Base-by-base conservation (phyloP, 2,797 vertebrate species). In the Rachycentron canadum region DNA sequence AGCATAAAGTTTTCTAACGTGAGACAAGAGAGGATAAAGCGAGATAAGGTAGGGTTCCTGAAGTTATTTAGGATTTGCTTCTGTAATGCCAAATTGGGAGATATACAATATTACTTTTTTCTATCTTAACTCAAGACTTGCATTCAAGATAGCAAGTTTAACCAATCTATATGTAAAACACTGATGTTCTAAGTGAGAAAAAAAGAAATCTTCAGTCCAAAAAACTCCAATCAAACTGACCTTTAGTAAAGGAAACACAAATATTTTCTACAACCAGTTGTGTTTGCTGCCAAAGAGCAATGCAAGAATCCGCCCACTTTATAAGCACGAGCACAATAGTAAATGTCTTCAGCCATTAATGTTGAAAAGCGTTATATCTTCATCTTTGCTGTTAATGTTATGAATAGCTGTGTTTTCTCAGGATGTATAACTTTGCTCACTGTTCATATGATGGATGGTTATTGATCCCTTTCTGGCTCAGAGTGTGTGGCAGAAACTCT, bases 391-490 rank as follows among this genome's bases (percentile, higher is more conserved):
- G 26, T 63, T 56, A 10, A 71, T 63, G 49, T 61, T 55, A 77
- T 25, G 58, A 71, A 71, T 73, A 36, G 68, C 60, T 47, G 34
- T 69, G 56, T 79, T 78, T 78, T 62, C 53, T 69, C 50, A n/a
- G 30, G 36, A 66, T 66, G 56, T 38, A 36, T 41, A 59, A 21
- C 57, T 83, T 80, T 78, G 78, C 57, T 50, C 34, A n/a, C 49
- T 14, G 65, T 52, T 73, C 25, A 12, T 61, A 36, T 50, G 87
- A 89, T 50, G 21, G 86, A 91, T 90, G 76, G 79, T 41, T 90
- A 88, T 91, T 82, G 86, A 92, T 87, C 76, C 40, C 19, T 52
- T 40, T 76, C 62, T 62, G 68, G 69, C 78, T 82, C 61, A 67
- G 69, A 71, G 50, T 7, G 45, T 43, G 69, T 59, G 56, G 69